Evolutionary conservation across 2,888 invertebrate species (phyloP).

Genomic region (Caenorhabditis parvicauda): DNA sequence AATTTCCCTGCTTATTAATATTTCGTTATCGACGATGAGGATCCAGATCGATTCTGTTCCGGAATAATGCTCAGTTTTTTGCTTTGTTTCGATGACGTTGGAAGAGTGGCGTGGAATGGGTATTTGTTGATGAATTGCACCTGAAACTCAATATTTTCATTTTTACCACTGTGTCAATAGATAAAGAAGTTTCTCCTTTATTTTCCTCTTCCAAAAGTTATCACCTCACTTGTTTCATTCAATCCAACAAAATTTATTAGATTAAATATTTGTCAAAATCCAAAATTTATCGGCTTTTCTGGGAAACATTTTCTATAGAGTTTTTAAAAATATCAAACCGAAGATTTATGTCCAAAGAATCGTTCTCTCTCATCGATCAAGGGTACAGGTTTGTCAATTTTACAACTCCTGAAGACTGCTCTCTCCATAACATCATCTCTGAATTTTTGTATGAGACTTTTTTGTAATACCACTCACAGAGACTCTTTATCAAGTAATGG

Average conservation of each 20-base stretch:
- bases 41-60: no score
- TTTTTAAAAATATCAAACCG: constrained; percentile 15
- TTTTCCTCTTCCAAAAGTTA: no score
- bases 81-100: constrained; percentile 53
- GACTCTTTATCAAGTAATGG: constrained; percentile 27
- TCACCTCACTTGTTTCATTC: no score
- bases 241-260: no score
- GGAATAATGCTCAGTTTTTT: constrained; percentile 33
- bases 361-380: constrained; percentile 28
- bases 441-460: not conserved
- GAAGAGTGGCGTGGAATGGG: constrained; percentile 49
- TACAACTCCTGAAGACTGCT: constrained; percentile 25
- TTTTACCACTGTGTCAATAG: no score
- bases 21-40: no score
- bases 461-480: constrained; percentile 5
- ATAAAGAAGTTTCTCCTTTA: no score
- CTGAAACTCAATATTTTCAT: constrained; percentile 17
- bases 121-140: constrained; percentile 48
- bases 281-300: no score
- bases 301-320: no score
- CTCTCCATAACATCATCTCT: constrained; percentile 18
- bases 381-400: constrained; percentile 34
- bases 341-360: constrained; percentile 37
- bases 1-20: no score
- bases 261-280: no score